Conservation (phyloP, 2,797 vertebrate genomes). For the Scyliorhinus canicula region DNA sequence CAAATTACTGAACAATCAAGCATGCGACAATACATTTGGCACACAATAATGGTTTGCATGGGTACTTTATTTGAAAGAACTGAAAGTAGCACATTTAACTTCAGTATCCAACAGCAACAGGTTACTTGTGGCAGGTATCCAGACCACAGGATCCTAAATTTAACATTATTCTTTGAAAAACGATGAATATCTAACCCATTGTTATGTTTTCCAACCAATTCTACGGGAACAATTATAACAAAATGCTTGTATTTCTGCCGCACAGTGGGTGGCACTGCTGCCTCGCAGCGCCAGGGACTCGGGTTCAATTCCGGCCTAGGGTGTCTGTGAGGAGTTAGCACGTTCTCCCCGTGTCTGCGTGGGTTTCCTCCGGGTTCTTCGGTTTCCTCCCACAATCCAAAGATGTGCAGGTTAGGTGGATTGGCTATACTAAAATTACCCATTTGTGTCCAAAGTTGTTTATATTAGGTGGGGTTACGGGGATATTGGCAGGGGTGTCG, state of each 20-base stretch:
- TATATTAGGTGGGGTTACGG: too few species aligned
- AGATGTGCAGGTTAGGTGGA: too few species aligned
- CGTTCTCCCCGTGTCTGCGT: too few species aligned
- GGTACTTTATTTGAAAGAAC: background rate
- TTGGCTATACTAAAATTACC: too few species aligned
- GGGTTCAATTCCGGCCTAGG: too few species aligned
- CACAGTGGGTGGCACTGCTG: too few species aligned
- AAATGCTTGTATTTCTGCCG: background rate
- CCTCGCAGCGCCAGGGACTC: too few species aligned
- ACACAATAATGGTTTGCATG: background rate
- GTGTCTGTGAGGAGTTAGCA: too few species aligned
- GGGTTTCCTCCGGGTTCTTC: too few species aligned
- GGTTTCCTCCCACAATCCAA: too few species aligned
- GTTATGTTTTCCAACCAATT: background rate
- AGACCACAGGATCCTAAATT: background rate
- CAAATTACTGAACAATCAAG: background rate
- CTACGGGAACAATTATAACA: background rate
- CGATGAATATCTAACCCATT: background rate
- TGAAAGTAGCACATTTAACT: background rate
- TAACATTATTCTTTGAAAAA: background rate
- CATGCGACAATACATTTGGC: background rate
- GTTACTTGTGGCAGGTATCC: background rate
- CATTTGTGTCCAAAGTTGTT: too few species aligned
- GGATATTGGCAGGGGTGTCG: too few species aligned
- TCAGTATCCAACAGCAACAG: background rate